These are phyloP conservation scores for Chlorodrepanis virens DNA, from an alignment of 2,113 vertebrate genomes.

Conservation along the genomic window DNA sequence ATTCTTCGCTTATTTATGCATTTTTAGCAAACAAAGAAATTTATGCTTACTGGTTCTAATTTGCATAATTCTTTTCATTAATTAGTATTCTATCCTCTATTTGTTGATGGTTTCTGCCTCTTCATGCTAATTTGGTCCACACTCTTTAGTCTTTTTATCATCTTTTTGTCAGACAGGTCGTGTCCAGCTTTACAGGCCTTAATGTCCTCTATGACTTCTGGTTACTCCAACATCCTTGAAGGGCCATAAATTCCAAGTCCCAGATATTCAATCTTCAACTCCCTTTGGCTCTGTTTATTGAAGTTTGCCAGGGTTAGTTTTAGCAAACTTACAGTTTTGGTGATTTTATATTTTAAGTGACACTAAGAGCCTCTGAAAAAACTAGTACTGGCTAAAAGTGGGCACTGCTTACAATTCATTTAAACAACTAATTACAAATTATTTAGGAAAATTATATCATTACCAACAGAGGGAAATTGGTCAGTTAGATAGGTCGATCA, in stretches of 20 bases:
- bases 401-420: neutral
- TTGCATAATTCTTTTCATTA: neutral
- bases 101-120: neutral
- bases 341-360: neutral
- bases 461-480: neutral
- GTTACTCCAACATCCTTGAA: neutral
- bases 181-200: neutral
- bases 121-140: neutral
- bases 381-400: neutral
- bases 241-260: neutral
- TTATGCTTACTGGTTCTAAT: neutral
- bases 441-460: neutral
- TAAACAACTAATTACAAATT: neutral
- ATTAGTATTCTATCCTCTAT: neutral
- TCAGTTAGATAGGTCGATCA: neutral
- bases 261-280: neutral
- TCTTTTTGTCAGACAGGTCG: neutral
- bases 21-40: neutral
- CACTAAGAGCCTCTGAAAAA: neutral
- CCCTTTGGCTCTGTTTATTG: neutral
- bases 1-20: neutral
- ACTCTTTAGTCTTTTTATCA: neutral
- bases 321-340: neutral
- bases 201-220: neutral
- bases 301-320: neutral